These are phyloP conservation scores for Noctua janthe DNA, from an alignment of 2,888 invertebrate genomes.

Conservation along the genomic window DNA sequence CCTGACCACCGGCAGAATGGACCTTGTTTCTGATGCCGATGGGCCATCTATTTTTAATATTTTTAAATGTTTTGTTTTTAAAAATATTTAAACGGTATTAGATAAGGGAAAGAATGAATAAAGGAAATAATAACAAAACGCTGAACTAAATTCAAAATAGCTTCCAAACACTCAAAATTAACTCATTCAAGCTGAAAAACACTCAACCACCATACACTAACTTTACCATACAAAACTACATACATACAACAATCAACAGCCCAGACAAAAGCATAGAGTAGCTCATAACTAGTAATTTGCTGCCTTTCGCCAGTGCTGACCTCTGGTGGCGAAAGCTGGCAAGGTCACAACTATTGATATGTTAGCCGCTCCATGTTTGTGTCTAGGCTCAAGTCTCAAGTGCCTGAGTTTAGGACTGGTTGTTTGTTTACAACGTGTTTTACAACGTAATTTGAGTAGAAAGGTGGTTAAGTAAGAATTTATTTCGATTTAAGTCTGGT, in stretches of 20 bases:
- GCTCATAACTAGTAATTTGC: conserved; percentile 41
- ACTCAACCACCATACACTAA: neutral
- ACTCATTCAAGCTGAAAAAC: neutral
- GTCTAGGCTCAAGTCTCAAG: neutral
- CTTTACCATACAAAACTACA: neutral
- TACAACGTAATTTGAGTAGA: neutral
- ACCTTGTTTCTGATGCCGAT: no score
- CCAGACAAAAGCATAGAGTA: conserved; percentile 40
- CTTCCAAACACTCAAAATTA: neutral
- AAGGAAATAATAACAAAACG: no score
- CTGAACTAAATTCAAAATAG: neutral
- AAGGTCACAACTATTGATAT: conserved; percentile 54
- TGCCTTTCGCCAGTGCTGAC: conserved; percentile 62
- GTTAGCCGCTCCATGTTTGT: conserved; percentile 27
- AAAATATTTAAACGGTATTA: no score
- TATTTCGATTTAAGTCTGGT: neutral
- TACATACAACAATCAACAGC: conserved; percentile 1
- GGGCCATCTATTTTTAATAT: no score
- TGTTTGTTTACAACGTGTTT: conserved; percentile 12
- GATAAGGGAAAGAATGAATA: no score
- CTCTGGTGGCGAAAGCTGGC: conserved; percentile 65
- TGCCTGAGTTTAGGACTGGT: no score
- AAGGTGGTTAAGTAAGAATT: neutral
- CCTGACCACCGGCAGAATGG: no score
- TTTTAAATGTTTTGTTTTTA: no score